Base-by-base conservation (phyloP, 2,888 invertebrate species). In the Pachliopta kotzebuea region DNA sequence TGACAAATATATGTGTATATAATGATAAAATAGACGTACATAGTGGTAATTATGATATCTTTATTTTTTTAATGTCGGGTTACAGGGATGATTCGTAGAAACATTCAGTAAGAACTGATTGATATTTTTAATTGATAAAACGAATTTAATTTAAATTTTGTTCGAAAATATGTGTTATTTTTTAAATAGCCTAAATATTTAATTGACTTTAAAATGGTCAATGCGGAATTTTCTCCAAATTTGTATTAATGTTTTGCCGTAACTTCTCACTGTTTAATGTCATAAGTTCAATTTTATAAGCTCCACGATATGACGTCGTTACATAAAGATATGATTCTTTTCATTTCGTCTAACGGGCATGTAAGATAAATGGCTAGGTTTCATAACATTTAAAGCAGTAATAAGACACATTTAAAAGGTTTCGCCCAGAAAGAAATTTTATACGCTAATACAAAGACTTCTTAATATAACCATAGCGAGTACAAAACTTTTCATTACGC, bases 161-260 rank as follows among this genome's bases (percentile, higher is more conserved):
- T 20, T 8, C 1, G n/a, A 20, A 49, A 20, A 83, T 78, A 78
- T 58, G 76, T 77, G 74, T 72, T 76, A 71, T 66, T 75, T 68
- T 74, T 72, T 63, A 49, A 74, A 76, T 79, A 85, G 78, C 76
- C 76, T 85, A 83, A 79, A 79, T 7, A n/a, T 54, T 77, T 84
- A 88, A 89, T 89, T 89, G 90, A 89, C 90, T 79, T 77, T 76
- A 77, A 76, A 78, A 80, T 86, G 84, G 86, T 86, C 83, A 78
- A 60, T 66, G 65, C 76, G 80, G 79, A 76, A 26, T 31, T n/a
- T 58, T 58, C 58, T 54, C 20, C 54, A 57, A 60, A 57, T 1
- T 77, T 76, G 76, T 49, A 57, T 66, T 59, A 67, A 67, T 76
- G n/a, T n/a, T 75, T 74, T 75, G 74, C 80, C 78, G 75, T n/a